phyloP scores from a whole-genome alignment of 2,113 vertebrate species.

The Rafetus swinhoei region DNA sequence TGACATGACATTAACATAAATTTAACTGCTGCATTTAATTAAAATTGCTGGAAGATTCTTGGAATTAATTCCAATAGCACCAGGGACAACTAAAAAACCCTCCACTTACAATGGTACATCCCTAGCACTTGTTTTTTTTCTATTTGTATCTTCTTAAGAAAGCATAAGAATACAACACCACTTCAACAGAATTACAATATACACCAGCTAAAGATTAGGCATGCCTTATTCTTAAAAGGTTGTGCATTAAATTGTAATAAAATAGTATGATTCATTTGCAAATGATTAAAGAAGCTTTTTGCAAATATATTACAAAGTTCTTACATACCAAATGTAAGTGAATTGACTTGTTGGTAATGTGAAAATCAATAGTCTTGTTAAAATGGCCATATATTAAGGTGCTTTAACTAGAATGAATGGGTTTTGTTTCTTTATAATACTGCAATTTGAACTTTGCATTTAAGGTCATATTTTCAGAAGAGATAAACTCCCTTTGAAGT shows the following conservation, averaged over 20 bases:
- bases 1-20: background rate
- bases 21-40: background rate
- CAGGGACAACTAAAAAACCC: background rate
- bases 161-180: background rate
- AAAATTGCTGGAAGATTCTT: background rate
- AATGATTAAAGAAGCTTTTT: background rate
- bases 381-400: background rate
- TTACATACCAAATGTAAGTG: background rate
- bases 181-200: background rate
- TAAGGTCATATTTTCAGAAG: background rate
- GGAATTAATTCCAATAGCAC: background rate
- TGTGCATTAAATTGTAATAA: background rate
- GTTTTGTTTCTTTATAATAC: background rate
- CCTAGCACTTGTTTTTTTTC: background rate
- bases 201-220: background rate
- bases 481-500: background rate
- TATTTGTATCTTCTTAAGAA: background rate
- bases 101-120: background rate
- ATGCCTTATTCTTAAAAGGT: no score
- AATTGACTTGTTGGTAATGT: background rate
- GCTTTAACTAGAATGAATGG: background rate
- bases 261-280: background rate
- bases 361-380: background rate
- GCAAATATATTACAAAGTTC: background rate
- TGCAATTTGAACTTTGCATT: background rate